Evolutionary conservation across 2,797 vertebrate species (phyloP).

Genomic region (Microchirus variegatus): DNA sequence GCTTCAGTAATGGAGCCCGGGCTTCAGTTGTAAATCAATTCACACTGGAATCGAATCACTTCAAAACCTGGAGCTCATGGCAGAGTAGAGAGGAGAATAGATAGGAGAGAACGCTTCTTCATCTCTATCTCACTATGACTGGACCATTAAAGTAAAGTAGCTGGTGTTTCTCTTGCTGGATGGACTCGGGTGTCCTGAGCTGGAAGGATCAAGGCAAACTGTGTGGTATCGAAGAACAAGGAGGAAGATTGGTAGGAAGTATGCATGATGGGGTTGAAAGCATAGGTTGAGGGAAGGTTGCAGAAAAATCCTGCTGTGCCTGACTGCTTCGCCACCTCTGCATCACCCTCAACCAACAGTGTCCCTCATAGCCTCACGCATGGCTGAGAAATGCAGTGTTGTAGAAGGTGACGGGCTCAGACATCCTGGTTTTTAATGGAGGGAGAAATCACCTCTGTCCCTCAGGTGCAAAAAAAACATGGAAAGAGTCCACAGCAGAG

Average conservation of each 20-base stretch:
- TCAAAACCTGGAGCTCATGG: conserved; percentile 24
- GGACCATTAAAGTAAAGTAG: conserved; percentile 28
- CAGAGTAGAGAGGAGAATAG: not conserved
- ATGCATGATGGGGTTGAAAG: conserved; percentile 24
- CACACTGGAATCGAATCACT: conserved; percentile 61
- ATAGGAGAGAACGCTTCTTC: conserved; percentile 12
- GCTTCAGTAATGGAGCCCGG: conserved; percentile 30
- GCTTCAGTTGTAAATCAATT: conserved; percentile 63
- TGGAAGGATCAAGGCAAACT: not conserved
- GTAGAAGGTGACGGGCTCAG: conserved; percentile 15
- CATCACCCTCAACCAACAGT: not conserved
- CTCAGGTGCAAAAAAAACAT: no score
- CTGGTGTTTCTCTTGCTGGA: conserved; percentile 10
- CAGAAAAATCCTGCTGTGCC: conserved; percentile 36
- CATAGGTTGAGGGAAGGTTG: conserved; percentile 5
- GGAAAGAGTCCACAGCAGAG: no score
- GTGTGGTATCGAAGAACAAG: conserved; percentile 1
- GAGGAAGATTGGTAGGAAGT: not conserved
- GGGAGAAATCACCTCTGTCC: conserved; percentile 7
- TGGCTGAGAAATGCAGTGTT: conserved; percentile 24
- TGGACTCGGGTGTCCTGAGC: conserved; percentile 17
- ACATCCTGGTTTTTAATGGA: conserved; percentile 41
- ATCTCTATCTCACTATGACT: conserved; percentile 26
- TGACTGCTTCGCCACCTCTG: conserved; percentile 24
- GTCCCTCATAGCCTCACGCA: conserved; percentile 42